These are phyloP conservation scores for Trididemnum clinides DNA, from an alignment of 23 tunicate genomes.

Conservation along the genomic window DNA sequence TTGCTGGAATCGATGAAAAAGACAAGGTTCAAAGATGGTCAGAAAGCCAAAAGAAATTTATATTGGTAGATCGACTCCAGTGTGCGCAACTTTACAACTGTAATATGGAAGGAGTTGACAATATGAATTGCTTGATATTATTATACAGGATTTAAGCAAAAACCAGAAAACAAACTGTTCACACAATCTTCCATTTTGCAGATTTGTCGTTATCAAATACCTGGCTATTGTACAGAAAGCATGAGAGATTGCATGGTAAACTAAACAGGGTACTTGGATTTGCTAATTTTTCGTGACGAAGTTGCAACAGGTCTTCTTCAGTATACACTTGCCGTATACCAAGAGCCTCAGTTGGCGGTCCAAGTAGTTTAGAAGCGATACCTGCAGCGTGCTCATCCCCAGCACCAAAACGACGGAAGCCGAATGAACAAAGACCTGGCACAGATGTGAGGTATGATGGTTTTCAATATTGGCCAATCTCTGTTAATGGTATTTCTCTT, in stretches of 20 bases:
- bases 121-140: neutral
- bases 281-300: neutral
- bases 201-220: neutral
- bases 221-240: neutral
- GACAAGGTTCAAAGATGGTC: too few species aligned
- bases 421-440: too few species aligned
- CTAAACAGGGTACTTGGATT: neutral
- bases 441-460: neutral
- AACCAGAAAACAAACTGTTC: too few species aligned
- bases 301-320: neutral
- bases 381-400: too few species aligned
- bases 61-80: too few species aligned
- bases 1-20: too few species aligned
- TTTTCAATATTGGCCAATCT: neutral
- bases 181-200: too few species aligned
- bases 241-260: neutral
- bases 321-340: neutral
- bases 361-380: neutral
- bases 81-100: neutral
- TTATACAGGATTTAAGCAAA: too few species aligned
- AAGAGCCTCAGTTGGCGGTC: neutral
- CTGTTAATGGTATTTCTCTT: neutral
- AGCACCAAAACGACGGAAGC: too few species aligned
- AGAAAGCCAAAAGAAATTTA: too few species aligned
- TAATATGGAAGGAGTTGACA: neutral